These are phyloP conservation scores for Okapia johnstoni DNA, from an alignment of 2,113 vertebrate species.

Conservation along the genomic window DNA sequence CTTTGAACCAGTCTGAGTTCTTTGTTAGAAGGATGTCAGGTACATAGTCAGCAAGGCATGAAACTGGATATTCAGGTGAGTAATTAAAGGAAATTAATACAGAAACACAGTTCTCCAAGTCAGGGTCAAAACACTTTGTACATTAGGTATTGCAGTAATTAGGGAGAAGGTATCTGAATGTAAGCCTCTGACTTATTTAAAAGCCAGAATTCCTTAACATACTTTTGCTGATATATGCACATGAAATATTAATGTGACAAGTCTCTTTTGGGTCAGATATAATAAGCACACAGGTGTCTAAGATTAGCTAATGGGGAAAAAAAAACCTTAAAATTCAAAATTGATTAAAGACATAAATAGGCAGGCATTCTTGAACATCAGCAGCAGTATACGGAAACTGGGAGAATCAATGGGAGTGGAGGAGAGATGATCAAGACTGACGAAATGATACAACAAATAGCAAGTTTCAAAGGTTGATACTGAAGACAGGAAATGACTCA, in stretches of 20 bases:
- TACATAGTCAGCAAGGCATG: neutral
- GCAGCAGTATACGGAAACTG: neutral
- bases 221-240: neutral
- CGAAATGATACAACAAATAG: slow-evolving; percentile 50
- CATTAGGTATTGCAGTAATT: neutral
- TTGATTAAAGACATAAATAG: neutral
- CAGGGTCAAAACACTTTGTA: neutral
- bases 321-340: slow-evolving; percentile 22
- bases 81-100: neutral
- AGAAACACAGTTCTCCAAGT: neutral
- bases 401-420: neutral
- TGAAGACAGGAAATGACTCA: slow-evolving; percentile 75
- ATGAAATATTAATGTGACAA: neutral
- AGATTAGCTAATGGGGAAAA: neutral
- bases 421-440: neutral
- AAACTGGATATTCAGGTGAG: slow-evolving; percentile 5
- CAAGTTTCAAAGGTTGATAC: slow-evolving; percentile 44
- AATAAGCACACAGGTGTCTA: neutral
- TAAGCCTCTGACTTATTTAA: slow-evolving; percentile 29
- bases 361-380: neutral
- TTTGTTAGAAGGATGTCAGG: slow-evolving; percentile 7
- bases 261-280: neutral
- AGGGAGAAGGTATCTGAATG: neutral
- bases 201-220: slow-evolving; percentile 27
- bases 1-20: slow-evolving; percentile 7